These are phyloP conservation scores for Eumaeus atala DNA, from an alignment of 1,140 invertebrate species.

Conservation along the genomic window DNA sequence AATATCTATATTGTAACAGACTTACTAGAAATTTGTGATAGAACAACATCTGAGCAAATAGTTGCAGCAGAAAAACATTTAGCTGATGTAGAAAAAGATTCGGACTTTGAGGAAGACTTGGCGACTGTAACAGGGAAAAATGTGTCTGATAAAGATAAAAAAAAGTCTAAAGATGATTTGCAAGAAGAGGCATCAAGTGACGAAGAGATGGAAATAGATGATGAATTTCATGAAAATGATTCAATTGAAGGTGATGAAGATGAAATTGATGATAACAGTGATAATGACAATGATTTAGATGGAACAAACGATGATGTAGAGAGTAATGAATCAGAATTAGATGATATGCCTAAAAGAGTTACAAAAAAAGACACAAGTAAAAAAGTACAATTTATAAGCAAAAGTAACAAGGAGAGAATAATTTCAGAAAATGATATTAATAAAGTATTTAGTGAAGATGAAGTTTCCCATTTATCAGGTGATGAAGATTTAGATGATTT, in stretches of 20 bases:
- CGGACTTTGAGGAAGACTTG: constrained; percentile 81
- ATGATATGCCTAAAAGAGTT: constrained; percentile 21
- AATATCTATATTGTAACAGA: constrained; percentile 62
- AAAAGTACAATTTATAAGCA: constrained; percentile 14
- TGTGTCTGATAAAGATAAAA: constrained; percentile 34
- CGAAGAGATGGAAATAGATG: constrained; percentile 21
- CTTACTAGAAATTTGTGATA: constrained; percentile 87
- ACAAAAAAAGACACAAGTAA: constrained; percentile 31
- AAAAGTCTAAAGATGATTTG: constrained; percentile 26
- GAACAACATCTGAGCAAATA: constrained; percentile 79
- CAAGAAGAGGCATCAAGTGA: constrained; percentile 1
- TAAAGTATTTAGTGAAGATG: constrained; percentile 66
- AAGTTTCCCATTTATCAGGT: constrained; percentile 52
- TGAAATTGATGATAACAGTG: constrained; percentile 20
- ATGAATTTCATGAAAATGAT: constrained; percentile 30
- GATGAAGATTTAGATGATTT: constrained; percentile 44
- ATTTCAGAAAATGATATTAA: constrained; percentile 47
- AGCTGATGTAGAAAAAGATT: constrained; percentile 74
- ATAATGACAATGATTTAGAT: constrained; percentile 24
- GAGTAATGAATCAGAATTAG: constrained; percentile 24
- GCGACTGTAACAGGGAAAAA: constrained; percentile 68
- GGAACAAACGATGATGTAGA: constrained; percentile 29
- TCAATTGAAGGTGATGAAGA: constrained; percentile 29
- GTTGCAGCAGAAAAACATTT: constrained; percentile 79
- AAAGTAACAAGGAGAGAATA: constrained; percentile 27